A percentile compares a stretch with the other conserved stretches of the same genome.
These are phyloP conservation scores for Beaufortia kweichowensis DNA, from an alignment of 2,113 vertebrate genomes.

Conservation along the genomic window DNA sequence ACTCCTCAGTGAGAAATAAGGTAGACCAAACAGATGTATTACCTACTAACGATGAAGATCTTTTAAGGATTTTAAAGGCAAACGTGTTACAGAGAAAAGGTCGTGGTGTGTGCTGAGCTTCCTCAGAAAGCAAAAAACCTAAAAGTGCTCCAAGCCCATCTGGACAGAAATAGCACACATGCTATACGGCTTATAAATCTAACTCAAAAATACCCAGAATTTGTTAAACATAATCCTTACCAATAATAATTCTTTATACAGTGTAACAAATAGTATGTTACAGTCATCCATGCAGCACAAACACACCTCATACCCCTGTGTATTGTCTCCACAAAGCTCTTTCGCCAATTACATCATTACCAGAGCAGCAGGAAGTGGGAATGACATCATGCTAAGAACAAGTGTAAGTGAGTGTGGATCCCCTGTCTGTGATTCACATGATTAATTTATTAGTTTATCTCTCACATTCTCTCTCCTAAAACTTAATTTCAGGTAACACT, in stretches of 20 bases:
- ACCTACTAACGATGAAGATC: constrained; percentile 4
- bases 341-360: constrained; percentile 32
- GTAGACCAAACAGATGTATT: neutral
- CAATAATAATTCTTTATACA: neutral
- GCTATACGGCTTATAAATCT: neutral
- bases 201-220: neutral
- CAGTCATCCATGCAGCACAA: neutral
- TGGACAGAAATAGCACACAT: constrained; percentile 6
- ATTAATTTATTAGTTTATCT: constrained; percentile 16
- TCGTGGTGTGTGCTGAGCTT: neutral
- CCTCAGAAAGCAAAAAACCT: neutral
- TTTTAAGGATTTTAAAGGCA: constrained; percentile 1
- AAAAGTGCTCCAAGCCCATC: constrained; percentile 13
- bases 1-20: neutral
- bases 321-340: constrained; percentile 14
- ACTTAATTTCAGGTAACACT: neutral
- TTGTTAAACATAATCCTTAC: neutral
- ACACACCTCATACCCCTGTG: constrained; percentile 16
- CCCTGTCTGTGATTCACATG: neutral
- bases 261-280: neutral
- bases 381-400: constrained; percentile 26
- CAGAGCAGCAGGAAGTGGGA: constrained; percentile 24
- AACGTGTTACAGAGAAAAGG: neutral
- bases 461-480: neutral
- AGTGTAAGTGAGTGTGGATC: constrained; percentile 20